Evolutionary conservation across 1,140 invertebrate species (phyloP).

Genomic region (Conopomorpha cramerella): DNA sequence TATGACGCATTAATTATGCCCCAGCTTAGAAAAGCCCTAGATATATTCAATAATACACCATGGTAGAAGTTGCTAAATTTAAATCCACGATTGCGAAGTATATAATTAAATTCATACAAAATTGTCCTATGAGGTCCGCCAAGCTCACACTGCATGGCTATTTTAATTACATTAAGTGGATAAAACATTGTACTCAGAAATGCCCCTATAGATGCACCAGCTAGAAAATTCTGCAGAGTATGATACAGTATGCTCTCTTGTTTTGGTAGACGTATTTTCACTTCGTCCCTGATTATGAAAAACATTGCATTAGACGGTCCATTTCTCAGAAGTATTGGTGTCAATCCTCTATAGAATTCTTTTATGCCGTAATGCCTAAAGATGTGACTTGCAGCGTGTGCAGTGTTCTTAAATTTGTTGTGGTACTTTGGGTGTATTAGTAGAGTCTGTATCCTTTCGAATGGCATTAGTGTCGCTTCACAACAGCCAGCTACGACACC

Average conservation of each 20-base stretch:
- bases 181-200: slow-evolving; percentile 93
- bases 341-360: slow-evolving; percentile 82
- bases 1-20: slow-evolving; percentile 97
- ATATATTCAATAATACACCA: slow-evolving; percentile 93
- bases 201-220: slow-evolving; percentile 93
- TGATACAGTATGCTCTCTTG: slow-evolving; percentile 61
- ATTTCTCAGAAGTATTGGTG: slow-evolving; percentile 89
- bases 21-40: slow-evolving; percentile 95
- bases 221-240: slow-evolving; percentile 78
- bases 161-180: slow-evolving; percentile 97
- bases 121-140: slow-evolving; percentile 85
- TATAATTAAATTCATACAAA: slow-evolving; percentile 68
- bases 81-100: slow-evolving; percentile 79
- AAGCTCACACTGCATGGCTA: slow-evolving; percentile 89
- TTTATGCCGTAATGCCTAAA: slow-evolving; percentile 66
- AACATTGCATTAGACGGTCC: slow-evolving; percentile 92
- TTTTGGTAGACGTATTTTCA: slow-evolving; percentile 63
- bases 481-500: slow-evolving; percentile 77
- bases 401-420: slow-evolving; percentile 84
- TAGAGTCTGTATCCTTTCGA: slow-evolving; percentile 94
- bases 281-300: slow-evolving; percentile 84
- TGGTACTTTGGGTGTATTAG: slow-evolving; percentile 88
- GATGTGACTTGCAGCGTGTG: slow-evolving; percentile 79
- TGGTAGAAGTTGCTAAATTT: slow-evolving; percentile 85
- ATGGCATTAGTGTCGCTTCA: slow-evolving; percentile 90